These are phyloP conservation scores for Orchestia grillus DNA, from an alignment of 1,140 invertebrate genomes.

Conservation along the genomic window DNA sequence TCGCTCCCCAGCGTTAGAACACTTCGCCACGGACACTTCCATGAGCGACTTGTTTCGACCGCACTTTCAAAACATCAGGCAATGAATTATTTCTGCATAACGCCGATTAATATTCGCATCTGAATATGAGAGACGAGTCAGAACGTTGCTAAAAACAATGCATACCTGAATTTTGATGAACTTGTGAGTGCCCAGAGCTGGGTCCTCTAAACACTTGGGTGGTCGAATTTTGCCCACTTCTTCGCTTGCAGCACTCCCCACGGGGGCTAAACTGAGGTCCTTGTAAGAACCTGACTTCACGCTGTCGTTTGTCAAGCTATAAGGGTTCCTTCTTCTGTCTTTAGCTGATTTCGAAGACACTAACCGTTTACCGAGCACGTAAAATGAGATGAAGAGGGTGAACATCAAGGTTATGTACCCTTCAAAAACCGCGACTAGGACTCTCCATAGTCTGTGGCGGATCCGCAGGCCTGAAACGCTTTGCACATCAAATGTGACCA, in stretches of 20 bases:
- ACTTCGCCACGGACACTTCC: no score
- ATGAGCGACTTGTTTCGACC: no score
- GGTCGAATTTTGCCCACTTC: not conserved
- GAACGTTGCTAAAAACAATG: no score
- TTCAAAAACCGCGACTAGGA: not conserved
- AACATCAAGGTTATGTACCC: not conserved
- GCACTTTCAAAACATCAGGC: no score
- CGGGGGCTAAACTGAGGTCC: not conserved
- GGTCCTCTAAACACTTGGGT: constrained; percentile 17
- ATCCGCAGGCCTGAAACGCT: not conserved
- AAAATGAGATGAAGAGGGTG: not conserved
- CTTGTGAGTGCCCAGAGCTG: constrained; percentile 20
- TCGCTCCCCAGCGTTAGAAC: no score
- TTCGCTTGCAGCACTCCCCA: not conserved
- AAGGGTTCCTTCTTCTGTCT: not conserved
- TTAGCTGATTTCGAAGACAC: not conserved
- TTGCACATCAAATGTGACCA: not conserved
- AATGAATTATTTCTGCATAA: no score
- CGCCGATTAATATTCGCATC: no score
- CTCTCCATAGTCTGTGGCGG: not conserved
- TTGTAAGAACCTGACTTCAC: not conserved
- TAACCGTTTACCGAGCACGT: not conserved
- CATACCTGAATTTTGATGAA: constrained; percentile 51
- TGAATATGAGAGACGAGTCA: no score
- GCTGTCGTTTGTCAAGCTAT: not conserved